A percentile compares a stretch with the other conserved stretches of the same genome.
phyloP scores from a whole-genome alignment of 2,888 invertebrate genomes.

The Scaptodrosophila latifasciaeformis region DNA sequence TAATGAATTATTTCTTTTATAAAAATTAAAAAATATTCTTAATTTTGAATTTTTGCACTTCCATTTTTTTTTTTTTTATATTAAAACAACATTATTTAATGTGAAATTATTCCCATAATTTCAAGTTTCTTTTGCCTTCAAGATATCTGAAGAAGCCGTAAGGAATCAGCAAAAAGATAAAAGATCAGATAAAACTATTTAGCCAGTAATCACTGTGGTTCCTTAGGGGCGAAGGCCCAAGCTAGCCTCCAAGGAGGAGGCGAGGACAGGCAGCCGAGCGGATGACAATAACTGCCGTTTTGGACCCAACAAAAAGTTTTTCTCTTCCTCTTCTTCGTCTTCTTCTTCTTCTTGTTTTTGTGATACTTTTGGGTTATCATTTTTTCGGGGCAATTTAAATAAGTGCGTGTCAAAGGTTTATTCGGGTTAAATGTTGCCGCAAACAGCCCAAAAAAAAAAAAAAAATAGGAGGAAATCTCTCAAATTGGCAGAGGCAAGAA shows the following conservation, averaged over 20 bases:
- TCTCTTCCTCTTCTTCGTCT: neutral
- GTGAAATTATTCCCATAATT: too few relatives aligned
- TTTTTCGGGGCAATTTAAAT: conserved; percentile 40
- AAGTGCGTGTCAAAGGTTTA: conserved; percentile 28
- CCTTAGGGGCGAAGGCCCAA: too few relatives aligned
- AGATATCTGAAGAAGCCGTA: neutral
- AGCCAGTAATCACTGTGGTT: too few relatives aligned
- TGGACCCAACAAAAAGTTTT: neutral
- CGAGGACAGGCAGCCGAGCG: neutral
- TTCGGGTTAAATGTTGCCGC: conserved; percentile 14
- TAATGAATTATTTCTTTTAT: too few relatives aligned
- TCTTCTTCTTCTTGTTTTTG: neutral
- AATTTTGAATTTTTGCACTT: too few relatives aligned
- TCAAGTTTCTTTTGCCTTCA: too few relatives aligned
- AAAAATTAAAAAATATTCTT: too few relatives aligned
- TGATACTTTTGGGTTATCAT: neutral
- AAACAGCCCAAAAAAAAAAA: neutral
- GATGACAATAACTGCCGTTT: neutral
- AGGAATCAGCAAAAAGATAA: neutral
- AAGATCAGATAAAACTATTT: neutral
- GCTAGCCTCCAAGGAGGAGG: too few relatives aligned
- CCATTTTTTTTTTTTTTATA: too few relatives aligned
- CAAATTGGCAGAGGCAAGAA: neutral
- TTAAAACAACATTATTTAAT: too few relatives aligned
- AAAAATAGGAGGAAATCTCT: neutral